A percentile compares a stretch with the other conserved stretches of the same genome.
These are phyloP conservation scores for Oxycera nigricornis DNA, from an alignment of 2,888 invertebrate genomes.

Conservation along the genomic window DNA sequence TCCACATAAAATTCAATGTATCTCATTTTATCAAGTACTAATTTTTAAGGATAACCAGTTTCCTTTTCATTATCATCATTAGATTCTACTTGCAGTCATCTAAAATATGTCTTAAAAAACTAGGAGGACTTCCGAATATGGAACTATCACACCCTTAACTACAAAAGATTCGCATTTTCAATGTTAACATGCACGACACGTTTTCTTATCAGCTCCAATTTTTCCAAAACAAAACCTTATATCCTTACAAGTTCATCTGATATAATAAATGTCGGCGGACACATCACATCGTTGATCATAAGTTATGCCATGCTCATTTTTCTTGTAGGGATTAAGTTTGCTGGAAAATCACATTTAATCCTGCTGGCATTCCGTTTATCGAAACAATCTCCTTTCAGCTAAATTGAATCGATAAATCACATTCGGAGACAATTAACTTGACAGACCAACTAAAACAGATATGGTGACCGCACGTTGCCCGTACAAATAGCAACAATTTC, in stretches of 20 bases:
- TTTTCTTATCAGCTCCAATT: neutral
- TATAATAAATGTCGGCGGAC: neutral
- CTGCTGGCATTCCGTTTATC: neutral
- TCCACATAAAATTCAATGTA: no score
- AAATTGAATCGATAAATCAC: constrained; percentile 42
- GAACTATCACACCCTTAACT: no score
- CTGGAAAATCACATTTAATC: constrained; percentile 8
- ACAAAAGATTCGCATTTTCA: no score
- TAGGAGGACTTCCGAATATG: no score
- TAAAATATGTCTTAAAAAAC: no score
- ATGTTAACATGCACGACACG: no score
- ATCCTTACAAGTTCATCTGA: neutral
- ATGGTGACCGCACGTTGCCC: neutral
- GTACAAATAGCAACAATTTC: neutral
- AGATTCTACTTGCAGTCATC: no score
- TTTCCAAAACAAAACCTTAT: neutral
- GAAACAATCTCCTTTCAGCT: constrained; percentile 4
- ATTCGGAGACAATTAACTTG: constrained; percentile 41
- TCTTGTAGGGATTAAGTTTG: neutral
- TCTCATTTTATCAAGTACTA: no score
- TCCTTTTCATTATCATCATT: no score
- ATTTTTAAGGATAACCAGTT: no score
- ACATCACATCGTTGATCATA: neutral
- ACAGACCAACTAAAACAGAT: constrained; percentile 39
- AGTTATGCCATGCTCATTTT: neutral